phyloP scores from a whole-genome alignment of 2,888 invertebrate species.

The Lasioglossum figueresi region DNA sequence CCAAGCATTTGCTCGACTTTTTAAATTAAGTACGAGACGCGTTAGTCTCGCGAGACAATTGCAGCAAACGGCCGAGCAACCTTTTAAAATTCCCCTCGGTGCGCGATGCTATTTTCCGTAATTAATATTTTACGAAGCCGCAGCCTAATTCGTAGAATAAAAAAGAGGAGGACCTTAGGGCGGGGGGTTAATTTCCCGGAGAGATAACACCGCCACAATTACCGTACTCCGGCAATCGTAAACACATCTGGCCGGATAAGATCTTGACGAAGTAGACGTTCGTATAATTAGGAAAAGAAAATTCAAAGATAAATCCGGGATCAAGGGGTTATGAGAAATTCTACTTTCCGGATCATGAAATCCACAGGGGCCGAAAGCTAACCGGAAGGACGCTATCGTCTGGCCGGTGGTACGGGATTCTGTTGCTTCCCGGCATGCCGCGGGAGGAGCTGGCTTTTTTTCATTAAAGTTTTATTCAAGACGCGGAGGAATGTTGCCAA shows the following conservation, averaged over 20 bases:
- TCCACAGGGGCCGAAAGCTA: neutral
- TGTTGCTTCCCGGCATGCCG: neutral
- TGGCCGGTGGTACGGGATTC: constrained; percentile 2
- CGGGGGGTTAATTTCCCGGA: neutral
- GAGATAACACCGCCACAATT: constrained; percentile 1
- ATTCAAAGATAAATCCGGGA: neutral
- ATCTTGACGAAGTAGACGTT: constrained; percentile 1
- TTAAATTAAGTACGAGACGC: neutral
- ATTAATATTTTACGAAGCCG: neutral
- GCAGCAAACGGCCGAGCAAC: neutral
- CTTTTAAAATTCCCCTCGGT: neutral
- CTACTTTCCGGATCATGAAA: constrained; percentile 11
- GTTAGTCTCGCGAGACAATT: neutral
- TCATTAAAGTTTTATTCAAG: constrained; percentile 64
- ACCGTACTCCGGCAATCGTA: constrained; percentile 2
- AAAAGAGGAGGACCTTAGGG: neutral
- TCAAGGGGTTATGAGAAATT: constrained; percentile 5
- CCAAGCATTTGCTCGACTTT: neutral
- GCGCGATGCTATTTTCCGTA: neutral
- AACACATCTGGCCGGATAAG: constrained; percentile 2
- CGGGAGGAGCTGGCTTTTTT: neutral
- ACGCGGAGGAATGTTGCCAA: constrained; percentile 62
- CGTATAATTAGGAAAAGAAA: neutral
- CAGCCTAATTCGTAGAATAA: neutral
- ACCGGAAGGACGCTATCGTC: neutral